Percentiles rank a stretch among this genome's conserved stretches.
Conservation (phyloP, 2,113 vertebrate species). For the Cromileptes altivelis region DNA sequence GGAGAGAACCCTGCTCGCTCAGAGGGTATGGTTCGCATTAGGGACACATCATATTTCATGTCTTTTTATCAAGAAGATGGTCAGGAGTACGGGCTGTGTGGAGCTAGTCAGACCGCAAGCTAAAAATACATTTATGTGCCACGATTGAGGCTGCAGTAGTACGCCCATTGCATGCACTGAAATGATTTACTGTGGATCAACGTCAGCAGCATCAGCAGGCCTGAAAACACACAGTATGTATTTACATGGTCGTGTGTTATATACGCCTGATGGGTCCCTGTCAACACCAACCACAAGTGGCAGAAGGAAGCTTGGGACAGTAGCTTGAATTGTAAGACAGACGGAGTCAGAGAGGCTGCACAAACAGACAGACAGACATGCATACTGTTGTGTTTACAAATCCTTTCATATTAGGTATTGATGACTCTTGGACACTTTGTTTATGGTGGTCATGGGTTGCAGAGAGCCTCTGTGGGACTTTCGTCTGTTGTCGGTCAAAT, state of each 20-base stretch:
- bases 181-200: constrained; percentile 73
- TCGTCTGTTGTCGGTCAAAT: neutral
- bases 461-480: neutral
- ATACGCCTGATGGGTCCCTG: constrained; percentile 44
- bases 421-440: neutral
- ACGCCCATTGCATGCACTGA: constrained; percentile 74
- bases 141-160: constrained; percentile 58
- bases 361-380: neutral
- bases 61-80: constrained; percentile 82
- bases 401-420: neutral
- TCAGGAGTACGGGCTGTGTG: constrained; percentile 45
- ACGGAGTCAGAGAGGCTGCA: neutral
- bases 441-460: neutral
- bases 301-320: constrained; percentile 20
- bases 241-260: constrained; percentile 62
- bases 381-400: neutral
- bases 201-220: constrained; percentile 54
- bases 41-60: constrained; percentile 78
- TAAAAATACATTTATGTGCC: constrained; percentile 78
- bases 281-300: constrained; percentile 45
- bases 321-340: neutral
- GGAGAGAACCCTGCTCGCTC: constrained; percentile 24
- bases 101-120: constrained; percentile 59
- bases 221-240: constrained; percentile 56
- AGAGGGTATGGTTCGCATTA: constrained; percentile 75